Evolutionary conservation across 2,797 vertebrate species (phyloP), one percentile per base, ranked within the genome.

Genomic region (Anguilla pacifica): DNA sequence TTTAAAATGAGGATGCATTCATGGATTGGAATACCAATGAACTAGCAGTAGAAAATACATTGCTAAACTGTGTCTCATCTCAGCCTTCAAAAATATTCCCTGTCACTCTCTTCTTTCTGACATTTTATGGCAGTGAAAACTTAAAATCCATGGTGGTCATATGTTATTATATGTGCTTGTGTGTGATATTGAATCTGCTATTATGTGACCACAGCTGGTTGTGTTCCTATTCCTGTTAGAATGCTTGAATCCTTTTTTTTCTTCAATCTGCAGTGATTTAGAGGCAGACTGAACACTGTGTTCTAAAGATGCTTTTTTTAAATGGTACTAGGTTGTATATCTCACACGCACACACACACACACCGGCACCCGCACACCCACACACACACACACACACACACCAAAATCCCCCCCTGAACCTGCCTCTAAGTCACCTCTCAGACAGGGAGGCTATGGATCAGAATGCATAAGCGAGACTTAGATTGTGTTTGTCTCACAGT

Each of bases 291-390:
- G 79, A 82, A 49, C 79, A 82, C 79, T 46, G 22, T 82, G 46
- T 82, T 51, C 46, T 82, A 6, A 82, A n/a, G 74, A 70, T 39
- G 1, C 17, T 79, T 22, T 79, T 46, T 43, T 10, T 7, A 9
- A 22, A 61, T 61, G n/a, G 79, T 6, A 31, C 74, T 43, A 4
- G 11, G 72, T n/a, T n/a, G 17, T 89, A 89, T 89, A 89, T 6
- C 88, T 81, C 88, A 17, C 89, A 61, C 22, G 13, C 86, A 87
- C 85, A 91, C 46, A 28, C 87, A 87, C 77, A 87, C 85, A 85
- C 85, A 70, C 86, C 59, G 43, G 11, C 49, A 2, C 46, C 31
- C 19, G 61, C 49, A 82, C 53, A 82, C 81, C 57, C 25, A 25
- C 55, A 90, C 83, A 88, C 81, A 84, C 84, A 88, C 89, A 89